Base-by-base conservation (phyloP, 2,797 vertebrate species). In the Lerista edwardsae region DNA sequence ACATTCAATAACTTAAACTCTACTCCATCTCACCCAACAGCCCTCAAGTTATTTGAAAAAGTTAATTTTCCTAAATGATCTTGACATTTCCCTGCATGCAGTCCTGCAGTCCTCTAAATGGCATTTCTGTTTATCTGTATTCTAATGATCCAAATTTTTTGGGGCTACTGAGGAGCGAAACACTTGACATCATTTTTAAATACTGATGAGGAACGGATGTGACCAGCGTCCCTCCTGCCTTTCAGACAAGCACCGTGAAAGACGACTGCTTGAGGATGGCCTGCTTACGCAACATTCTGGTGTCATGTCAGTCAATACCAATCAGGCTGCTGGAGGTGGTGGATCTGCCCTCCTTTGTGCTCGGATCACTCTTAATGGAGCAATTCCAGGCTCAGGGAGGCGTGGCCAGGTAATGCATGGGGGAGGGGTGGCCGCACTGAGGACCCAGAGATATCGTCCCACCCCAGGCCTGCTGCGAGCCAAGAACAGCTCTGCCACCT, bases 1-100 rank as follows among this genome's bases (percentile, higher is more conserved):
- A 83, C 25, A 75, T 76, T 67, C 57, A 75, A 19, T 39, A 57
- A 75, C 39, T 83, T 39, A 75, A 75, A 83, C 47, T 39, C 23
- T 6, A 64, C 14, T 29, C 27, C 44, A 27, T 61, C 25, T 68
- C 27, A 23, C 19, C 25, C 5, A 14, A 25, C 34, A 61, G 61
- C 29, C 27, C 68, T 80, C 41, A 44, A n/a, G 55, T 61, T 80
- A 81, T 72, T 71, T 81, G 19, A 27, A 61, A 67, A 83, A 55
- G 14, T 67, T 51, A 51, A 10, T 41, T 36, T 15, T 75, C 15
- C 67, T 2, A 75, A 75, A 36, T 65, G 25, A 67, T n/a, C n/a
- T 51, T 51, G 34, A 6, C 6, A 78, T 78, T 34, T 44, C 41
- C 15, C 76, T 41, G 27, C 57, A 29, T 29, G 14, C 39, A 44